A percentile compares a stretch with the other conserved stretches of the same genome.
These are phyloP conservation scores for Thalassarche chlororhynchos DNA, from an alignment of 2,113 vertebrate genomes.

Conservation along the genomic window DNA sequence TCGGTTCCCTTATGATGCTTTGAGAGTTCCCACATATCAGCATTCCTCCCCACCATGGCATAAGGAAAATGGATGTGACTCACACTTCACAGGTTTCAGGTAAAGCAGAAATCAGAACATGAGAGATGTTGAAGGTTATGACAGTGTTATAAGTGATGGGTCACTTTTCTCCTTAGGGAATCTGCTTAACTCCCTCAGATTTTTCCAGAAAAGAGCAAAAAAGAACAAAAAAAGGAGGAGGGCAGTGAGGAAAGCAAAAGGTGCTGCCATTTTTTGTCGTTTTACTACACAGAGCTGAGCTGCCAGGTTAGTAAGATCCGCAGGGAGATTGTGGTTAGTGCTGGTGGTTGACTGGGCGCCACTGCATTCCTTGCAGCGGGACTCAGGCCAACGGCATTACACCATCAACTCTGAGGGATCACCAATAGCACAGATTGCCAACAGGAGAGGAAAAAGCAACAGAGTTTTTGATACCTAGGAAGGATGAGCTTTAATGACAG, in stretches of 20 bases:
- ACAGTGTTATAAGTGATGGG: background rate
- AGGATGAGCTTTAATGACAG: background rate
- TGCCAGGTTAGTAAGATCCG: slow-evolving; percentile 25
- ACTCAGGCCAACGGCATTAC: background rate
- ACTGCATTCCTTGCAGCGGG: slow-evolving; percentile 7
- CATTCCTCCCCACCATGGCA: slow-evolving; percentile 25
- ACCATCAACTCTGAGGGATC: background rate
- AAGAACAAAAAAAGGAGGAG: background rate
- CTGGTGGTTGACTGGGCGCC: background rate
- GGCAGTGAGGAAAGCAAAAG: background rate
- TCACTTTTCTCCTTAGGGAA: background rate
- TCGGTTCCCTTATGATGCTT: background rate
- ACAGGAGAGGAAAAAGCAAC: background rate
- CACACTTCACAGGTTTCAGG: background rate
- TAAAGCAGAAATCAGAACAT: background rate
- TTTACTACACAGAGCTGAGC: background rate
- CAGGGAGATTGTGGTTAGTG: slow-evolving; percentile 26
- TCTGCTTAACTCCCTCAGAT: background rate
- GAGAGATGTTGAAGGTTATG: background rate
- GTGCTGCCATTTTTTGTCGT: background rate
- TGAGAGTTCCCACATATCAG: slow-evolving; percentile 49
- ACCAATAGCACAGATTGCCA: background rate
- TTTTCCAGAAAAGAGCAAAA: background rate
- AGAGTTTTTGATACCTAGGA: background rate
- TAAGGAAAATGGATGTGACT: slow-evolving; percentile 34